phyloP scores from a whole-genome alignment of 2,113 vertebrate species.

The Tringa solitaria region DNA sequence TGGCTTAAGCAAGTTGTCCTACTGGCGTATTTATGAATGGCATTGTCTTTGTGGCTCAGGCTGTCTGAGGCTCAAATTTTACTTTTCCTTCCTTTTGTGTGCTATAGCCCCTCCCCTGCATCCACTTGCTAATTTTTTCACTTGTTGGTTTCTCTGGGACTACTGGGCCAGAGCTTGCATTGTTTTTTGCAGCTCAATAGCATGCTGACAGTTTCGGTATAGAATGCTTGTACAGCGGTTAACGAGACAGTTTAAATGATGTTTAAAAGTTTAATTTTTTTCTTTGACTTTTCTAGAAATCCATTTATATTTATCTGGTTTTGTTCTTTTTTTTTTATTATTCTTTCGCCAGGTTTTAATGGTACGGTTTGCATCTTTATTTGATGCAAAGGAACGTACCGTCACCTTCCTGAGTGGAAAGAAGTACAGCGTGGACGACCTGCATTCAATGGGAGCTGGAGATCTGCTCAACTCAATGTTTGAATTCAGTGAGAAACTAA shows the following conservation, averaged over 20 bases:
- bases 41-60: conserved; percentile 17
- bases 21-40: conserved; percentile 2
- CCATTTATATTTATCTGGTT: not conserved
- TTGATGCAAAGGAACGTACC: conserved; percentile 89
- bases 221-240: not conserved
- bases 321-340: not conserved
- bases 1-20: conserved; percentile 22
- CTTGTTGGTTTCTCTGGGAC: not conserved
- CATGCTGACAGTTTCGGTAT: not conserved
- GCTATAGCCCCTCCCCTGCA: not conserved
- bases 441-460: conserved; percentile 90
- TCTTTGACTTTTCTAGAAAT: not conserved
- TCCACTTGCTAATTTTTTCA: not conserved
- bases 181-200: not conserved
- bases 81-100: not conserved
- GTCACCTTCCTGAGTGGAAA: conserved; percentile 95
- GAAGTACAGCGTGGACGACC: conserved; percentile 87
- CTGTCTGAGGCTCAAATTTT: conserved; percentile 14
- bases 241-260: not conserved
- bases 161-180: not conserved
- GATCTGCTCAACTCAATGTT: conserved; percentile 97
- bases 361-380: conserved; percentile 93
- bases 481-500: conserved; percentile 96
- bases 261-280: not conserved
- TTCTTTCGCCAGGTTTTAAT: conserved; percentile 87